These are phyloP conservation scores for Unio delphinus DNA, from an alignment of 2,888 invertebrate genomes.

Conservation along the genomic window DNA sequence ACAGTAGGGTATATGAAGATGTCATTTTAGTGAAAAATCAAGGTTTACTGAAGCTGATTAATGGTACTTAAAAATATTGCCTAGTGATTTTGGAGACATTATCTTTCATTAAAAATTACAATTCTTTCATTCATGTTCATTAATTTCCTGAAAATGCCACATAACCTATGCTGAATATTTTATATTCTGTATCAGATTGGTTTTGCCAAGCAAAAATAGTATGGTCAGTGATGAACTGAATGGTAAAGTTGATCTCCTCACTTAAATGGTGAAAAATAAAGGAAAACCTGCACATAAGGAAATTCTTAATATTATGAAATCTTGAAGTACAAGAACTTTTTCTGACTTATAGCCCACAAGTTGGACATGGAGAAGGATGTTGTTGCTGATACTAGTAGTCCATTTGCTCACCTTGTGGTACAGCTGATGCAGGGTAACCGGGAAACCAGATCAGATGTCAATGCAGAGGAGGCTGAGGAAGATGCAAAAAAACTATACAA, in stretches of 20 bases:
- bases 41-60: not conserved
- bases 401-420: conserved; percentile 51
- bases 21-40: not conserved
- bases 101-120: conserved; percentile 1
- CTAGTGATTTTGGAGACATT: not conserved
- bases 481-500: conserved; percentile 56
- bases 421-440: conserved; percentile 43
- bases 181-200: no score
- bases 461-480: conserved; percentile 51
- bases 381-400: conserved; percentile 51
- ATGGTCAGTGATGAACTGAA: no score
- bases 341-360: conserved; percentile 37
- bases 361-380: conserved; percentile 52
- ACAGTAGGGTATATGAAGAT: no score
- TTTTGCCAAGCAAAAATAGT: no score
- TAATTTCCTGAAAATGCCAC: no score
- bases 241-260: no score
- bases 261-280: no score
- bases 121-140: no score
- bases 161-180: no score
- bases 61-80: not conserved
- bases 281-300: no score
- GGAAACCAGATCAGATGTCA: conserved; percentile 42
- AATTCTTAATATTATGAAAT: not conserved
- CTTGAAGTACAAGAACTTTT: not conserved